Evolutionary conservation across 2,797 vertebrate genomes (phyloP), one percentile per base, ranked within the genome.

Genomic region (Pangasius sanitwongsei): DNA sequence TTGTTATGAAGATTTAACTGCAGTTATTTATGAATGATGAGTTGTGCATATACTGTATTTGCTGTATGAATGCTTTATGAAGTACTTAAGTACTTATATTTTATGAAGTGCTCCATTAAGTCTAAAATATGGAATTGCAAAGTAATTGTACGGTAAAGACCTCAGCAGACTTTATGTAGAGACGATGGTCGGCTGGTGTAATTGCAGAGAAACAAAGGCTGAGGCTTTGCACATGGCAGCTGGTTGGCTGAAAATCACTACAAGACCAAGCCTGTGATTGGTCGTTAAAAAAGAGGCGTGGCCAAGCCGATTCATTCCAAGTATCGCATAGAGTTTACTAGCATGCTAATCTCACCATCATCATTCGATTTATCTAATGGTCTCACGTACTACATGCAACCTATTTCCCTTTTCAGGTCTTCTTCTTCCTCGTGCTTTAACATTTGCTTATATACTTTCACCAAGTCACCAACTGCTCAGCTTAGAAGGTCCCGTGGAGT

Each of bases 81-180:
- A 31, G 25, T 67, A 50, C 82, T 83, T 48, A 65, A 48, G 82
- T 50, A 83, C 61, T 67, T 31, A 20, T 28, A 67, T n/a, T 50
- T 84, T 65, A 84, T 84, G 61, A 84, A 84, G 82, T 84, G 82
- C 41, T 63, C 61, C 28, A 31, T 84, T 84, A 67, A 50, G 59
- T 48, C 48, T 18, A 50, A 65, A 44, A n/a, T 13, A 63, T 4
- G 31, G 78, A 59, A 59, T 81, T 81, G 53, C 28, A 31, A 4
- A 80, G 78, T 53, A 57, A 81, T 57, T 55, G 50, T 55, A 11
- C 53, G 0, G 53, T 81, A 59, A 44, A 82, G 34, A 55, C 31
- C 31, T 59, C 34, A 57, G 20, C 9, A 20, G 53, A 57, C 18
- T 34, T 23, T 23, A 59, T 0, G 31, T 18, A 13, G 78, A 55